phyloP scores from a whole-genome alignment of 2,888 invertebrate genomes.

The Halocaridina rubra region DNA sequence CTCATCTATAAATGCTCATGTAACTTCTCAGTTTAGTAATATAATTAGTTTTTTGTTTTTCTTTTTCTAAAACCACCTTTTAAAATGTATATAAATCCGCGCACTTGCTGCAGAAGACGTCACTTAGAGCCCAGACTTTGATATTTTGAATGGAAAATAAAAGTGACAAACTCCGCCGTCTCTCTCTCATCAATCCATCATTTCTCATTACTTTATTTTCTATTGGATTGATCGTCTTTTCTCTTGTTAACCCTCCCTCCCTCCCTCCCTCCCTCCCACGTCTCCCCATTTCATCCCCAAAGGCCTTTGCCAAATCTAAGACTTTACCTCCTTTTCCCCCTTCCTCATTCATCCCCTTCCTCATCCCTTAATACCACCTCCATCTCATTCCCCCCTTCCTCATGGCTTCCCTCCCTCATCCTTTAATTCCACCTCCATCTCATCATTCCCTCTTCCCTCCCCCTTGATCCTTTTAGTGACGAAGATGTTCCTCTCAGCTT shows the following conservation, averaged over 20 bases:
- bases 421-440: not conserved
- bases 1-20: no score
- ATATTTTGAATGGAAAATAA: no score
- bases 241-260: not conserved
- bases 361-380: not conserved
- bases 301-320: not conserved
- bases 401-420: not conserved
- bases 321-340: not conserved
- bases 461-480: slow-evolving; percentile 43
- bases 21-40: no score
- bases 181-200: no score
- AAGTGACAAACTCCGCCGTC: no score
- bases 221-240: not conserved
- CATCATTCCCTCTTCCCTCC: not conserved
- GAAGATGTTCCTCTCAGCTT: slow-evolving; percentile 39
- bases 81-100: no score
- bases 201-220: not conserved
- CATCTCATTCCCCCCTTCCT: not conserved
- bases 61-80: no score
- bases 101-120: no score
- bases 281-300: not conserved
- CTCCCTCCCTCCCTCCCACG: not conserved
- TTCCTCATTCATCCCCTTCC: not conserved
- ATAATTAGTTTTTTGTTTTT: no score
- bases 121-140: no score